Percentiles rank a stretch among this genome's conserved stretches.
Evolutionary conservation across 2,113 vertebrate species (phyloP).

Genomic region (Sceloporus tristichus): DNA sequence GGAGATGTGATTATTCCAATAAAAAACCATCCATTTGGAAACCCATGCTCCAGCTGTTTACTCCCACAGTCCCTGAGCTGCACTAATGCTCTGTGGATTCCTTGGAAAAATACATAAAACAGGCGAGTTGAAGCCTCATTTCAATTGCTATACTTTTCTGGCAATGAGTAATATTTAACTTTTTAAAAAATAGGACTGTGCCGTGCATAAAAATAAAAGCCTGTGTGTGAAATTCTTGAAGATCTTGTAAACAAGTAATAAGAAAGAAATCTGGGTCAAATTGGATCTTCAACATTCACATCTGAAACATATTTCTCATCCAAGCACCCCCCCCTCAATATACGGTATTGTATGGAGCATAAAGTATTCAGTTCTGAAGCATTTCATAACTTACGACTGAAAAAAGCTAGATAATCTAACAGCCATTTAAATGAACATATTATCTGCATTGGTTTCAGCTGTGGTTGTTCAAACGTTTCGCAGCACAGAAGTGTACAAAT

Average conservation of each 20-base stretch:
- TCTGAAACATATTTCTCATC: slow-evolving; percentile 37
- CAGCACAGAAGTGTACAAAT: slow-evolving; percentile 55
- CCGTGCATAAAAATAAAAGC: slow-evolving; percentile 40
- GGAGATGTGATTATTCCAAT: slow-evolving; percentile 86
- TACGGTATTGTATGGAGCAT: not conserved
- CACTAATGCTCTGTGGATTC: slow-evolving; percentile 73
- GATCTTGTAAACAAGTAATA: slow-evolving; percentile 43
- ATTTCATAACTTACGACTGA: slow-evolving; percentile 3
- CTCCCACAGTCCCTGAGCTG: slow-evolving; percentile 81
- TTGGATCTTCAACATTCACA: slow-evolving; percentile 40
- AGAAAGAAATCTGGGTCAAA: slow-evolving; percentile 49
- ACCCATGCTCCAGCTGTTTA: slow-evolving; percentile 85
- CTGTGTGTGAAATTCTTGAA: slow-evolving; percentile 24
- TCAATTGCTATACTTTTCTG: slow-evolving; percentile 66
- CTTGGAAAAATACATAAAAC: slow-evolving; percentile 71
- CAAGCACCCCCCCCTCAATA: not conserved
- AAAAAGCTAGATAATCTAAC: slow-evolving; percentile 27
- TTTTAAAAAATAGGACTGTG: slow-evolving; percentile 49
- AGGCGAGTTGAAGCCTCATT: slow-evolving; percentile 64
- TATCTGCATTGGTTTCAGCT: slow-evolving; percentile 54
- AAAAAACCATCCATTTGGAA: slow-evolving; percentile 86
- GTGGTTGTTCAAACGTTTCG: slow-evolving; percentile 37
- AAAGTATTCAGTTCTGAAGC: slow-evolving; percentile 29
- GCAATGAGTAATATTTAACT: slow-evolving; percentile 32
- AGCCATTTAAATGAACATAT: slow-evolving; percentile 42